phyloP scores from a whole-genome alignment of 2,113 vertebrate species.

The Plecturocebus donacophilus region DNA sequence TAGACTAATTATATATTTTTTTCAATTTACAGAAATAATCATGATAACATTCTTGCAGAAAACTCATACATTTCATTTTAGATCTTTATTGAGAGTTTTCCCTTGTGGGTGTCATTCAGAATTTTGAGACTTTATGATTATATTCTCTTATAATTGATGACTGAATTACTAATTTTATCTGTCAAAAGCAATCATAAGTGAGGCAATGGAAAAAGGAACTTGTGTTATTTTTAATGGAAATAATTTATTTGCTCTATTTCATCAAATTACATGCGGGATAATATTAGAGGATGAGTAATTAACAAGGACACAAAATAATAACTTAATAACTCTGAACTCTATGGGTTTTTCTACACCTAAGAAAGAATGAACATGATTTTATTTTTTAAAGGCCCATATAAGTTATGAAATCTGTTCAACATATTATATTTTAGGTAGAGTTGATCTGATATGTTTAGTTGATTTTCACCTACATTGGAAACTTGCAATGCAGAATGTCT shows the following conservation, averaged over 20 bases:
- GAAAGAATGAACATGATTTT: constrained; percentile 39
- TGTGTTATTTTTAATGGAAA: constrained; percentile 47
- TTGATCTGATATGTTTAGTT: neutral
- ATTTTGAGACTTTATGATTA: neutral
- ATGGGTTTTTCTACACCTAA: neutral
- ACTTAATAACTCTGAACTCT: constrained; percentile 17
- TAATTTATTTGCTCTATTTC: constrained; percentile 40
- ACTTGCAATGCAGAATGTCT: neutral
- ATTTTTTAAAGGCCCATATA: neutral
- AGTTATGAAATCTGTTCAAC: neutral
- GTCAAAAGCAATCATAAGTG: constrained; percentile 41
- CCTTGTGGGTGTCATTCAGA: constrained; percentile 33
- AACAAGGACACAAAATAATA: constrained; percentile 38
- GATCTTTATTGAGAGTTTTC: neutral
- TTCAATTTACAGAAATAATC: constrained; percentile 35
- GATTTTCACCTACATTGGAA: constrained; percentile 39
- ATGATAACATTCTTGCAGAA: constrained; percentile 1
- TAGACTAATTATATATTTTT: neutral
- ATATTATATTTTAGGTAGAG: neutral
- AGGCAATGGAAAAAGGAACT: neutral
- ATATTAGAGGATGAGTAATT: constrained; percentile 54
- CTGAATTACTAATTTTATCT: constrained; percentile 51
- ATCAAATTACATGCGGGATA: constrained; percentile 48
- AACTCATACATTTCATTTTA: neutral
- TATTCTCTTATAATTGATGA: constrained; percentile 22